Evolutionary conservation across 2,797 vertebrate genomes (phyloP).

Genomic region (Aulostomus chinensis): DNA sequence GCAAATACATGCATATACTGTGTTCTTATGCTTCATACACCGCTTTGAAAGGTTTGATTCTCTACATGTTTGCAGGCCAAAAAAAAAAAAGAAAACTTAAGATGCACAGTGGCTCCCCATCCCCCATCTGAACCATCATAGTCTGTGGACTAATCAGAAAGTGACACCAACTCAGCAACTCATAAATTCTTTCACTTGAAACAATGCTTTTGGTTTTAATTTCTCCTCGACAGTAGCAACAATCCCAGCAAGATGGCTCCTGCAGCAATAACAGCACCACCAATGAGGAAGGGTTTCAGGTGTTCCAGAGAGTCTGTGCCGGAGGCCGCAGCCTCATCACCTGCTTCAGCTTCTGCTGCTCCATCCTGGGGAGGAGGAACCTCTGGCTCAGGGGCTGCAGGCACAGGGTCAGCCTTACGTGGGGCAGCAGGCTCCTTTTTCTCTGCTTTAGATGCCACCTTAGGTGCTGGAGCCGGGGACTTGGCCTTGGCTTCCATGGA

Average conservation of each 20-base stretch:
- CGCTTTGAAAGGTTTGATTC: slow-evolving; percentile 52
- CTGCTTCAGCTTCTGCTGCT: slow-evolving; percentile 65
- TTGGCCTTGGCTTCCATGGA: slow-evolving; percentile 83
- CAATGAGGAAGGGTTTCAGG: slow-evolving; percentile 83
- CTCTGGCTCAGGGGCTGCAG: slow-evolving; percentile 67
- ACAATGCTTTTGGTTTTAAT: slow-evolving; percentile 67
- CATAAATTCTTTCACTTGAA: slow-evolving; percentile 50
- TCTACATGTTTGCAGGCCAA: slow-evolving; percentile 60
- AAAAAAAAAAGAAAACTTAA: slow-evolving; percentile 29
- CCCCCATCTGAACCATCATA: slow-evolving; percentile 53
- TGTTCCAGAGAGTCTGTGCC: slow-evolving; percentile 81
- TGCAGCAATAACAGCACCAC: slow-evolving; percentile 77
- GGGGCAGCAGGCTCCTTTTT: slow-evolving; percentile 73
- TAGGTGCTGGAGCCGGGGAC: slow-evolving; percentile 66
- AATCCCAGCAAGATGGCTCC: slow-evolving; percentile 81
- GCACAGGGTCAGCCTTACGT: slow-evolving; percentile 70
- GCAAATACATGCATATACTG: slow-evolving; percentile 66
- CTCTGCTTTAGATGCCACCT: slow-evolving; percentile 67
- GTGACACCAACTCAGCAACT: slow-evolving; percentile 30
- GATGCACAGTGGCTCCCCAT: slow-evolving; percentile 60
- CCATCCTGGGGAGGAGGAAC: slow-evolving; percentile 70
- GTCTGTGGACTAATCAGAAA: slow-evolving; percentile 70
- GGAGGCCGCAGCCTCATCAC: slow-evolving; percentile 61
- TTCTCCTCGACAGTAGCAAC: slow-evolving; percentile 80
- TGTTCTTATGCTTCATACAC: slow-evolving; percentile 52